Percentiles rank a stretch among this genome's conserved stretches.
Evolutionary conservation across 2,888 invertebrate species (phyloP).

Genomic region (Tetropium fuscum): DNA sequence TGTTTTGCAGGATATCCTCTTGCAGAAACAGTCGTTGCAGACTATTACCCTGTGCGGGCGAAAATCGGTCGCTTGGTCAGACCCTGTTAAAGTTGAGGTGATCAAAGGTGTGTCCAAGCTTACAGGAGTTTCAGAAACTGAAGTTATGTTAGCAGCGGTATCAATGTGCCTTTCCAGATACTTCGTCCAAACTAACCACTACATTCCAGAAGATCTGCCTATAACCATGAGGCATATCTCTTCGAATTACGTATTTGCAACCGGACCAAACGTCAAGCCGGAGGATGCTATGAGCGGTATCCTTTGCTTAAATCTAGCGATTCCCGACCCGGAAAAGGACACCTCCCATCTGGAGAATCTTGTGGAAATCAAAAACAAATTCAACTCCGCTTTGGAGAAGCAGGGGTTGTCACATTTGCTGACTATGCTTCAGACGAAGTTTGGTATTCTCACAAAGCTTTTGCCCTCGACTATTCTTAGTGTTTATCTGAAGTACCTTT

Average conservation of each 20-base stretch:
- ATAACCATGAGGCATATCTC: slow-evolving; percentile 71
- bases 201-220: slow-evolving; percentile 71
- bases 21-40: slow-evolving; percentile 70
- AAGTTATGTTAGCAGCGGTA: slow-evolving; percentile 73
- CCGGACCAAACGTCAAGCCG: slow-evolving; percentile 64
- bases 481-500: slow-evolving; percentile 73
- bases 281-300: slow-evolving; percentile 70
- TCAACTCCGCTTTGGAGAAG: slow-evolving; percentile 64
- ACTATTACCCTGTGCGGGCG: slow-evolving; percentile 77
- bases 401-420: slow-evolving; percentile 70
- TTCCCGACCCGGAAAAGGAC: slow-evolving; percentile 63
- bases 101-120: slow-evolving; percentile 72
- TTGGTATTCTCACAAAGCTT: slow-evolving; percentile 73
- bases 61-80: slow-evolving; percentile 80
- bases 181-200: slow-evolving; percentile 58
- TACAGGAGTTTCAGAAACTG: slow-evolving; percentile 73
- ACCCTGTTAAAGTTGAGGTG: slow-evolving; percentile 71
- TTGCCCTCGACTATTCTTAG: slow-evolving; percentile 72
- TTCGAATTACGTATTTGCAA: slow-evolving; percentile 70
- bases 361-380: slow-evolving; percentile 63
- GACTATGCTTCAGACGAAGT: slow-evolving; percentile 68
- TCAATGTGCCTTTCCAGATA: slow-evolving; percentile 76
- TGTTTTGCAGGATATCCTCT: slow-evolving; percentile 71
- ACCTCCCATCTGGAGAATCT: slow-evolving; percentile 56
- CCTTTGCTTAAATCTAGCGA: slow-evolving; percentile 75